Evolutionary conservation across 2,888 invertebrate species (phyloP).

Genomic region (Tetrapedia diversipes): DNA sequence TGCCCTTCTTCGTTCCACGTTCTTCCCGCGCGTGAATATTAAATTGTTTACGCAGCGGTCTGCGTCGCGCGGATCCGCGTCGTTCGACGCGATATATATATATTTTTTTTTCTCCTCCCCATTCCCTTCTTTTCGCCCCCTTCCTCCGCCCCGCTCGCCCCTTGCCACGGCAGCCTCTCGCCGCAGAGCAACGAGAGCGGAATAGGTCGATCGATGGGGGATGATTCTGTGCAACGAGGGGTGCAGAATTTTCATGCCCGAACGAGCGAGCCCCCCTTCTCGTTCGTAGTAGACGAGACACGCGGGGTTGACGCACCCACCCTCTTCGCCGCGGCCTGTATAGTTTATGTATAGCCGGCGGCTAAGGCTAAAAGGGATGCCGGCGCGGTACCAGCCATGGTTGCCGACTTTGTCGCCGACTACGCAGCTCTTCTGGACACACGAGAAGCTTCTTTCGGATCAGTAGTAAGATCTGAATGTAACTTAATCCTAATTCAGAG

Average conservation of each 20-base stretch:
- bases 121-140: not conserved
- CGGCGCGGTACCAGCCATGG: constrained; percentile 34
- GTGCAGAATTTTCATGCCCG: constrained; percentile 77
- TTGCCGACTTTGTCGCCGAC: constrained; percentile 32
- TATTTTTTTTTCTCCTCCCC: constrained; percentile 30
- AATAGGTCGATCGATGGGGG: constrained; percentile 70
- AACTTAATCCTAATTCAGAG: too few relatives aligned
- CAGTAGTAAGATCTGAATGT: too few relatives aligned
- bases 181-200: constrained; percentile 57
- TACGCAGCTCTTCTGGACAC: constrained; percentile 42
- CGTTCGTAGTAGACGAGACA: constrained; percentile 78
- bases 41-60: constrained; percentile 54
- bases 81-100: constrained; percentile 24
- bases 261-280: constrained; percentile 75
- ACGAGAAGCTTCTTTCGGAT: constrained; percentile 38
- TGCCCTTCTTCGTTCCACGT: constrained; percentile 3
- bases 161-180: constrained; percentile 13
- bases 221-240: constrained; percentile 74
- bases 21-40: constrained; percentile 45
- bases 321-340: constrained; percentile 49
- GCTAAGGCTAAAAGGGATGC: constrained; percentile 69
- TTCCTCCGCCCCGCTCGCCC: constrained; percentile 13
- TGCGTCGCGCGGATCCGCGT: constrained; percentile 20
- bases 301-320: constrained; percentile 70
- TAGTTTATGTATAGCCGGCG: constrained; percentile 67